These are phyloP conservation scores for Cryptoblepharus egeriae DNA, from an alignment of 2,797 vertebrate species.

Conservation along the genomic window DNA sequence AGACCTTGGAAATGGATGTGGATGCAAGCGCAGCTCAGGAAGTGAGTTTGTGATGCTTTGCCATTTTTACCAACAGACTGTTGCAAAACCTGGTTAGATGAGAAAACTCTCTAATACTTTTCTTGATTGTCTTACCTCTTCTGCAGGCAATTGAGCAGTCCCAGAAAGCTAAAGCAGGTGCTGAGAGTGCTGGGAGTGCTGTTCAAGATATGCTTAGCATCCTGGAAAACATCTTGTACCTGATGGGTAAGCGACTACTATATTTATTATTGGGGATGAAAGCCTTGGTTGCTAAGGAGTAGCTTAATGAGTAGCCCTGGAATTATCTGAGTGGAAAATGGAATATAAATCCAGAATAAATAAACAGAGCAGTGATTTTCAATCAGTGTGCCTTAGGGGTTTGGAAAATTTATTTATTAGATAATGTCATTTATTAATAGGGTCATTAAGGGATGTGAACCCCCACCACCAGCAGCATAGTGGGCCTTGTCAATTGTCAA, in stretches of 20 bases:
- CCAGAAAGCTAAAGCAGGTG: slow-evolving; percentile 69
- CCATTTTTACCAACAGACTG: background rate
- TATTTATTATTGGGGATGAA: fast-evolving
- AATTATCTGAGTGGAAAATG: too few relatives aligned
- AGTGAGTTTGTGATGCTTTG: slow-evolving; percentile 48
- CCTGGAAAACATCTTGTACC: slow-evolving; percentile 79
- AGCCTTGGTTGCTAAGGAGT: background rate
- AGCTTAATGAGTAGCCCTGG: background rate
- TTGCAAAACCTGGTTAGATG: background rate
- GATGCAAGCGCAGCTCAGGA: slow-evolving; percentile 63
- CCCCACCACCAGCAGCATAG: too few relatives aligned
- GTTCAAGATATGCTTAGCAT: slow-evolving; percentile 75
- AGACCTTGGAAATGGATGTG: slow-evolving; percentile 37
- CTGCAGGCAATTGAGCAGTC: slow-evolving; percentile 78
- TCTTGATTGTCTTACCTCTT: slow-evolving; percentile 8
- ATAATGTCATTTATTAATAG: too few relatives aligned
- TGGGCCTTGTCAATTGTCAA: too few relatives aligned
- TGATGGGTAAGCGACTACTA: slow-evolving; percentile 80
- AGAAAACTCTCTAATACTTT: background rate
- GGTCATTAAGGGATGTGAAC: too few relatives aligned
- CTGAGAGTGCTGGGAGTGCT: slow-evolving; percentile 65
- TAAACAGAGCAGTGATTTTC: too few relatives aligned
- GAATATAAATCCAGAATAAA: too few relatives aligned
- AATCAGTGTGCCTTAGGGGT: too few relatives aligned
- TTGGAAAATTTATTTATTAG: too few relatives aligned